A percentile compares a stretch with the other conserved stretches of the same genome.
Evolutionary conservation across 2,113 vertebrate genomes (phyloP).

Genomic region (Zootoca vivipara): DNA sequence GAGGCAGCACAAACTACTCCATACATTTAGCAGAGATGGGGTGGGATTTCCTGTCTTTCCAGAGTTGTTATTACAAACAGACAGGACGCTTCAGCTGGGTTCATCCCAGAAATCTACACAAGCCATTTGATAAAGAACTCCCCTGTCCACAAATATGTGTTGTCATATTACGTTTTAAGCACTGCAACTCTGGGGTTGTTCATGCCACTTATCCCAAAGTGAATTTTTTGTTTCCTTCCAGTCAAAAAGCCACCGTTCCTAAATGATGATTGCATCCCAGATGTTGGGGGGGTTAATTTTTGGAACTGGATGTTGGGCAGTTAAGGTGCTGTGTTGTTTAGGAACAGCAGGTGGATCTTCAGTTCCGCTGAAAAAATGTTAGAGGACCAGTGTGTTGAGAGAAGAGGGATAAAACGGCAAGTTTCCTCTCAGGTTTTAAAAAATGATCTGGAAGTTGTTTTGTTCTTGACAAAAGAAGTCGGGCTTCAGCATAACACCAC

Average conservation of each 20-base stretch:
- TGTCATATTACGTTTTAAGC: not conserved
- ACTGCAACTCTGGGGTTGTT: not conserved
- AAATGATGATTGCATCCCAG: not conserved
- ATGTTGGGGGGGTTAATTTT: not conserved
- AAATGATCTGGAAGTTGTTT: conserved; percentile 24
- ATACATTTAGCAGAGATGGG: not conserved
- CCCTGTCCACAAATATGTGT: no score
- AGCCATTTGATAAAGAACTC: not conserved
- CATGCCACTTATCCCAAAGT: not conserved
- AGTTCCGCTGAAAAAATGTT: not conserved
- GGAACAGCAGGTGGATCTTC: not conserved
- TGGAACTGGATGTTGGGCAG: not conserved
- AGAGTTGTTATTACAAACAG: not conserved
- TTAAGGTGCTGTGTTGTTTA: not conserved
- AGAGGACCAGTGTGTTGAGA: not conserved
- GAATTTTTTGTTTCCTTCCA: not conserved
- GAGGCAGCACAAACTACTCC: not conserved
- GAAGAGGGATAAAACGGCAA: not conserved
- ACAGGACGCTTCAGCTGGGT: not conserved
- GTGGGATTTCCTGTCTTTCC: not conserved
- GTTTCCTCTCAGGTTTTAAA: conserved; percentile 4
- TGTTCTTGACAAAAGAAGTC: not conserved
- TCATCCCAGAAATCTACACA: not conserved
- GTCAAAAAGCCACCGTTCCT: not conserved
- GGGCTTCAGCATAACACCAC: not conserved